Evolutionary conservation across 2,113 vertebrate genomes (phyloP), one percentile per base, ranked within the genome.

Genomic region (Eptesicus fuscus): DNA sequence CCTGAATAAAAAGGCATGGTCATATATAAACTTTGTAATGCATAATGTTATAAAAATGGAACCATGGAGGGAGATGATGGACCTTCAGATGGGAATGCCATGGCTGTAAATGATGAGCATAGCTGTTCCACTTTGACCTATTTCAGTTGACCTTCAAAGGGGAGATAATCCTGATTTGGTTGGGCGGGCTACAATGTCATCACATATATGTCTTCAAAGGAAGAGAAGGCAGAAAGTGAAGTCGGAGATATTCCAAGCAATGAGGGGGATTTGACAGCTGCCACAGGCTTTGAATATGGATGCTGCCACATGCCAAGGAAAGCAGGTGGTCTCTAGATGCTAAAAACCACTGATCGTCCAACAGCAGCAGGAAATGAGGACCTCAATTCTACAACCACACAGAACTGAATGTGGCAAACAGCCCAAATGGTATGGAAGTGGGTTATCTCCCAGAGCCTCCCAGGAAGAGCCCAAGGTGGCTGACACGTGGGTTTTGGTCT

Each of bases 1-100:
- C 40, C 30, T 23, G 49, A 61, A 77, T 10, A 53, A 17, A 30
- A 71, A 53, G 18, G 5, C 17, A 16, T n/a, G 69, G 18, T 10
- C 35, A 7, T 18, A 14, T 23, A 10, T 14, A n/a, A 49, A 23
- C 5, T 7, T 16, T 49, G 2, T 42, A 30, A n/a, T 8, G 9
- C 40, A 1, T 63, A 11, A n/a, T 22, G 9, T 23, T 14, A 1
- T 9, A 6, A 6, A 1, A 4, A 17, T 42, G 40, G 30, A 40
- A 8, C 5, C 20, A 5, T 1, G 18, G 40, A 59, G 17, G 37
- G 2, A 0, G 9, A 10, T 6, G 0, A 7, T 16, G 23, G 2
- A 7, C 18, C 0, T 4, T 17, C 20, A 17, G 13, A 25, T 7
- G 23, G 18, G 69, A 42, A 22, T 20, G 16, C 16, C 1, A 20